These are phyloP conservation scores for Cirrhinus mrigala DNA, from an alignment of 2,797 vertebrate species.

Conservation along the genomic window DNA sequence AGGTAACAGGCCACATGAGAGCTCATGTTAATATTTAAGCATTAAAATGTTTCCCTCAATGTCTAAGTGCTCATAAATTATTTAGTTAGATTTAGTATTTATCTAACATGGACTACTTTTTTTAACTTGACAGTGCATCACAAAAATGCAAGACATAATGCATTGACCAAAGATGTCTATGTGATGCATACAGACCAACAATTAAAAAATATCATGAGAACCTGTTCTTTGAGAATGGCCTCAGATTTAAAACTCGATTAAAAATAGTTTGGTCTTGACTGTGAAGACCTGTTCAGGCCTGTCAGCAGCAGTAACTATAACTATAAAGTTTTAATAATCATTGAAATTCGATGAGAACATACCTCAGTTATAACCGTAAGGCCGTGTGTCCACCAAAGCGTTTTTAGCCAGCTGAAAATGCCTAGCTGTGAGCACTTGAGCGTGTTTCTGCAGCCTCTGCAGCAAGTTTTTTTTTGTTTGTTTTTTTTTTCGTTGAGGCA, in stretches of 20 bases:
- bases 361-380: too few relatives aligned
- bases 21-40: not conserved
- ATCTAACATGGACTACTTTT: not conserved
- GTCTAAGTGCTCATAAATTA: not conserved
- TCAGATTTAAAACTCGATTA: not conserved
- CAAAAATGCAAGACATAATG: not conserved
- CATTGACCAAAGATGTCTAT: not conserved
- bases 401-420: not conserved
- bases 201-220: not conserved
- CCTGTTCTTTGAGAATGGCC: not conserved
- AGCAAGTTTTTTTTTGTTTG: not conserved
- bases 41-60: not conserved
- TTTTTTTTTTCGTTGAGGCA: not conserved
- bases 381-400: not conserved
- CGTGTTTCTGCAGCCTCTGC: too few relatives aligned
- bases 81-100: not conserved
- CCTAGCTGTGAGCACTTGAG: not conserved
- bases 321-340: not conserved
- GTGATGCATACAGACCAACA: not conserved
- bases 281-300: not conserved
- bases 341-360: not conserved
- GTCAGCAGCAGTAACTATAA: too few relatives aligned
- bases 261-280: not conserved
- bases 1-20: conserved; percentile 77
- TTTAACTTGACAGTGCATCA: too few relatives aligned